These are phyloP conservation scores for Phalacrocorax carbo DNA, from an alignment of 2,113 vertebrate species.

Conservation along the genomic window DNA sequence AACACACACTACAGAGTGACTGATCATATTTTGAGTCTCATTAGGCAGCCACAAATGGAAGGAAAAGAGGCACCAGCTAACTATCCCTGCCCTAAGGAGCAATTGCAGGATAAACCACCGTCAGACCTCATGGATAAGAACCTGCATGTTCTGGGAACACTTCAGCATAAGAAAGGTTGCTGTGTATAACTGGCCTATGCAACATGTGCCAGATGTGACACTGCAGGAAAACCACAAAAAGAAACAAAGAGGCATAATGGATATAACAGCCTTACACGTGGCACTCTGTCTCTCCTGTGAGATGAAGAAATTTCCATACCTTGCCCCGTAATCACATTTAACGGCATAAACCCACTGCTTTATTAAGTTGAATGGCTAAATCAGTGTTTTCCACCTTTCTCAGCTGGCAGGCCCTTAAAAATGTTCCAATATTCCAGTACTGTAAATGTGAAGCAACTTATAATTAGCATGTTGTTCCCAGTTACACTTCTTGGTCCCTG, in stretches of 20 bases:
- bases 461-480: not conserved
- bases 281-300: not conserved
- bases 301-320: not conserved
- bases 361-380: not conserved
- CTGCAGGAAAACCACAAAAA: not conserved
- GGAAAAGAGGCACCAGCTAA: not conserved
- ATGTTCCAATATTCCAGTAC: not conserved
- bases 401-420: not conserved
- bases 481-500: not conserved
- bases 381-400: not conserved
- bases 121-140: not conserved
- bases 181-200: not conserved
- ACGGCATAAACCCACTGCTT: not conserved
- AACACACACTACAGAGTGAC: not conserved
- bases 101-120: not conserved
- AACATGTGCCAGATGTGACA: not conserved
- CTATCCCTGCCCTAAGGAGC: not conserved
- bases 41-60: constrained; percentile 14
- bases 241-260: not conserved
- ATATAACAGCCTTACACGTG: not conserved
- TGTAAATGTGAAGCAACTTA: not conserved
- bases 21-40: constrained; percentile 33
- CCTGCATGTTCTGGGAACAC: not conserved
- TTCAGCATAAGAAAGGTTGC: not conserved
- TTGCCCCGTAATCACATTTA: not conserved